Base-by-base conservation (phyloP, 2,113 vertebrate genomes). In the Poeciliopsis retropinna region DNA sequence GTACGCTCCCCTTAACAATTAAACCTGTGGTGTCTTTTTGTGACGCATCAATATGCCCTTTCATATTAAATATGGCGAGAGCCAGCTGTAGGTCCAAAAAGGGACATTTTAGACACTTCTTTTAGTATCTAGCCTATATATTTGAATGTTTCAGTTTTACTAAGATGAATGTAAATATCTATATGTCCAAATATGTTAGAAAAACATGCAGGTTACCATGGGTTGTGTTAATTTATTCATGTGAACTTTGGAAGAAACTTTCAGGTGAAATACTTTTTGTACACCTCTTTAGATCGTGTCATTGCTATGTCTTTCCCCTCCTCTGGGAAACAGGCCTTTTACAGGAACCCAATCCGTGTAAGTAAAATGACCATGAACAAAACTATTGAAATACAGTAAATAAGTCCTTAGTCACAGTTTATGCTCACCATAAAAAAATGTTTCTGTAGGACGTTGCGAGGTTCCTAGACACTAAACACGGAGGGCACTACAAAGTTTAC, bases 301-400 rank as follows among this genome's bases (percentile, higher is more conserved):
- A 99, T 99, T 82, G 98, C 97, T 37, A 99, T 99, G 98, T 99
- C 97, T 2, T 99, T 99, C 80, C 98, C 98, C 12, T 98, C 98
- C 62, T 97, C 97, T 86, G 97, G 98, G 83, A 95, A 94, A 73
- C 95, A 96, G 69, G 96, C 97, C n/a, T 95, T 98, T 86, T 99
- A 98, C 30, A 95, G 98, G 83, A 99, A 99, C 90, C 97, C 97
- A 8, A 97, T 99, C 81, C 72, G 83, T 92, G 98, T 97, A 94
- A 92, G 91, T 64, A 7, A 29, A 17, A 54, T 54, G 22, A 19
- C 5, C 19, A 19, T 2, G 7, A 19, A 54, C 19, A 54, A 19
- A 57, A 57, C 51, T 25, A 3, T n/a, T 57, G 51, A 57, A 57
- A 25, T 57, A n/a, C 22, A n/a, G 25, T 10, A 3, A 25, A n/a